Evolutionary conservation across 2,888 invertebrate genomes (phyloP), one percentile per base, ranked within the genome.

Genomic region (Epinotia brunnichana): DNA sequence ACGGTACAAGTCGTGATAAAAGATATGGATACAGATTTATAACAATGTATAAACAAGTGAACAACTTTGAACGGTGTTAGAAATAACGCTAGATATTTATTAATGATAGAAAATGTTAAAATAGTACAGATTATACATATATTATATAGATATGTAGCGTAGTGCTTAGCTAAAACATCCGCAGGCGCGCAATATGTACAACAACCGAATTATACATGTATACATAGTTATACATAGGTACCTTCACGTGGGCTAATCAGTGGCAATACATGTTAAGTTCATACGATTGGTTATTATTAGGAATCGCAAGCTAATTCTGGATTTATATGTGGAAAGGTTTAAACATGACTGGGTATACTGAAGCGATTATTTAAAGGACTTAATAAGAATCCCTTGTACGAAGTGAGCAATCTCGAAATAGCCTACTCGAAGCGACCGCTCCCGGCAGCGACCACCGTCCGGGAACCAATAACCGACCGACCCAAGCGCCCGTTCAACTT

Each of bases 1-100:
- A 89, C 80, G 79, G 87, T 89, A 91, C 88, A 91, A 87, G 86
- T 79, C 77, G 84, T 87, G 89, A 87, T 90, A 90, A 90, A 89
- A 90, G 91, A 92, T 92, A 92, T 92, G 91, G 85, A 85, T 90
- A 91, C 86, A 90, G 88, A 86, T 87, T 87, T 83, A 87, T 91
- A 93, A 93, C 92, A 92, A 91, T 90, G 84, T 91, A 92, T 92
- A 92, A 92, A 92, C 90, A 90, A 90, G 92, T 91, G 91, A 93
- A 92, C 92, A 92, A 91, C 85, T 90, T 90, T 85, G 88, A 91
- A 90, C 89, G 78, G 91, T 91, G 90, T 91, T 85, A 86, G 87
- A 87, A 87, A 85, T 89, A 91, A 90, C 88, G 84, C 91, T 92
- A 91, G 86, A 87, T 88, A 86, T 86, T 88, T 83, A 87, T 86